These are phyloP conservation scores for Carassius gibelio DNA, from an alignment of 2,113 vertebrate genomes.

Conservation along the genomic window DNA sequence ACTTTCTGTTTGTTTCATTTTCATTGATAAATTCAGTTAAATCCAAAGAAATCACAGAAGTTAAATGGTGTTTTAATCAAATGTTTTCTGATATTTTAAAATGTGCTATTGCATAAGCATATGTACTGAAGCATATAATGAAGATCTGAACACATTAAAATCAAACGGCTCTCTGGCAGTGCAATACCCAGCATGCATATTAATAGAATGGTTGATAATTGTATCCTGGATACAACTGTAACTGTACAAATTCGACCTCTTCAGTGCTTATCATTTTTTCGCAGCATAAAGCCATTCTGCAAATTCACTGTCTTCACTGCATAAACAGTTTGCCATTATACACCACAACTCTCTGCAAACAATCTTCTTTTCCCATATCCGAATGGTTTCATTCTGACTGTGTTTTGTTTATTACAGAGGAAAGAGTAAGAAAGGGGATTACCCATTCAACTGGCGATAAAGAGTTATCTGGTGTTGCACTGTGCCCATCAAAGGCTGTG, in stretches of 20 bases:
- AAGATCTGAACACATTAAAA: not conserved
- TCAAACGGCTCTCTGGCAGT: not conserved
- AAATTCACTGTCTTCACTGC: slow-evolving; percentile 3
- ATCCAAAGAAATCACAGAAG: not conserved
- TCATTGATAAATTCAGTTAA: not conserved
- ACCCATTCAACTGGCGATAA: slow-evolving; percentile 24
- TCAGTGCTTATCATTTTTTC: not conserved
- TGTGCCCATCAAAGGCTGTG: not conserved
- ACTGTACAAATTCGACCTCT: not conserved
- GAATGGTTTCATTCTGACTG: not conserved
- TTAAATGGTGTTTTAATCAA: no score
- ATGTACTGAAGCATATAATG: slow-evolving; percentile 31
- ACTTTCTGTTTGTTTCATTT: not conserved
- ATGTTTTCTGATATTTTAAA: not conserved
- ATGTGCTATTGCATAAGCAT: not conserved
- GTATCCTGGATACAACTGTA: not conserved
- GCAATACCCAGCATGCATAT: not conserved
- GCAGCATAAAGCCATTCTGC: not conserved
- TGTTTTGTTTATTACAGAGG: not conserved
- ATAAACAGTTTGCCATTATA: not conserved
- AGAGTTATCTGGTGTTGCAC: slow-evolving; percentile 38
- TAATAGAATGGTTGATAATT: not conserved
- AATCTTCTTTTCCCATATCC: not conserved
- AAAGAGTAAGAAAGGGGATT: not conserved
- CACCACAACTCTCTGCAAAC: not conserved